Evolutionary conservation across 2,888 invertebrate species (phyloP), one percentile per base, ranked within the genome.

Genomic region (Metacarcinus magister): DNA sequence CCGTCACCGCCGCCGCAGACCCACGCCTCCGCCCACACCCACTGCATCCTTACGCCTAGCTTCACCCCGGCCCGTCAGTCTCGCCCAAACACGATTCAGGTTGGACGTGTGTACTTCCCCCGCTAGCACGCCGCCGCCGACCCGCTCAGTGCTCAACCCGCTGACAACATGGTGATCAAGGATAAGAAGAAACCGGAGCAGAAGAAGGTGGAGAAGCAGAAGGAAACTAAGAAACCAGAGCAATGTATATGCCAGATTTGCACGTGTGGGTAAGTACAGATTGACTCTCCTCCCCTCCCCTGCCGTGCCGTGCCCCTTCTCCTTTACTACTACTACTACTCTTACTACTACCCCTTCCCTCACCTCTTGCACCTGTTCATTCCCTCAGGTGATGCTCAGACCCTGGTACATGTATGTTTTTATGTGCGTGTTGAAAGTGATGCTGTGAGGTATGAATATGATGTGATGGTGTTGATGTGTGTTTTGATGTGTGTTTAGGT

Each of bases 181-280:
- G 28, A 48, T 28, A 48, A 54, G 92, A 92, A 46, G 28, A 46
- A 48, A 91, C 5, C 39, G 43, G 44, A 44, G 43, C 16, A 19
- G 44, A 91, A 91, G 91, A 32, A 8, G 91, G 43, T 1, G 48
- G n/a, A 92, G 48, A 43, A 2, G 32, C 8, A 4, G 28, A 16
- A 92, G 92, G 54, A 48, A 28, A 16, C 43, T 5, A 44, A 91
- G 89, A 43, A 89, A 28, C 89, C 89, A 10, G 48, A 92, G 92
- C 23, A 92, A 16, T 92, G 92, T 92, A 92, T 92, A 28, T 92
- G 92, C 48, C 46, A 92, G 48, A 92, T 92, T n/a, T 92, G 92
- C 92, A 92, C 92, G 48, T 92, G 92, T 92, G 92, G 92, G 92
- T 92, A 54, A 92, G 92, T 92, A 92, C 48, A 13, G 54, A 54